Evolutionary conservation across 2,797 vertebrate species (phyloP).

Genomic region (Neosilurus hyrtlii): DNA sequence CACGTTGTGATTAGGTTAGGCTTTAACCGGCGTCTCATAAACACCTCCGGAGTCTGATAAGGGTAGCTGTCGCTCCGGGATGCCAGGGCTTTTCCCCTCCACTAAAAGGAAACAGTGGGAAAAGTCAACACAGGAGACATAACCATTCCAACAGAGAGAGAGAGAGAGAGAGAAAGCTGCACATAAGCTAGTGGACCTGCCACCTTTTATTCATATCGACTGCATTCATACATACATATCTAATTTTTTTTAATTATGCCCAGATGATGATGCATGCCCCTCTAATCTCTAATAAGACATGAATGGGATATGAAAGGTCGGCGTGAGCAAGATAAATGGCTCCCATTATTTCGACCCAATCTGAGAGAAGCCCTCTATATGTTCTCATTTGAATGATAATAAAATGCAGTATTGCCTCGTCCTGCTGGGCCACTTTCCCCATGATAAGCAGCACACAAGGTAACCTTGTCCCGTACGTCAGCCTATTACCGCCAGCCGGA

Average conservation of each 20-base stretch:
- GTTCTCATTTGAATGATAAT: slow-evolving; percentile 89
- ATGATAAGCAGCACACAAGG: slow-evolving; percentile 79
- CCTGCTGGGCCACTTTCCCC: slow-evolving; percentile 72
- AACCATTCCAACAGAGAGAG: slow-evolving; percentile 43
- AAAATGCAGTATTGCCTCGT: slow-evolving; percentile 83
- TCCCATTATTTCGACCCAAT: slow-evolving; percentile 82
- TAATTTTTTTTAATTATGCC: slow-evolving; percentile 78
- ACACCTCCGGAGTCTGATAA: slow-evolving; percentile 60
- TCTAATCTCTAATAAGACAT: slow-evolving; percentile 83
- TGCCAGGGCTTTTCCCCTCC: slow-evolving; percentile 46
- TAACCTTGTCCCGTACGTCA: slow-evolving; percentile 80
- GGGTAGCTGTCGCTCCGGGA: slow-evolving; percentile 52
- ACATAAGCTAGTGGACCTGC: background rate
- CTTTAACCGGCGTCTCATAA: slow-evolving; percentile 66
- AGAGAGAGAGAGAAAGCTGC: slow-evolving; percentile 35
- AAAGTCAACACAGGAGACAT: slow-evolving; percentile 60
- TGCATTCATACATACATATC: slow-evolving; percentile 53
- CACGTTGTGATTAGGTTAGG: slow-evolving; percentile 62
- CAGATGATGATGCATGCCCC: slow-evolving; percentile 80
- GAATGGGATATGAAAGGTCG: slow-evolving; percentile 84
- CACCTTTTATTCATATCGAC: slow-evolving; percentile 48
- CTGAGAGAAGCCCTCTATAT: slow-evolving; percentile 81
- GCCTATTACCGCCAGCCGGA: slow-evolving; percentile 62
- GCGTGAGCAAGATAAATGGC: slow-evolving; percentile 81
- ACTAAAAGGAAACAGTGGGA: slow-evolving; percentile 54